Evolutionary conservation across 2,888 invertebrate genomes (phyloP).

Genomic region (Chrysotoxum bicinctum): DNA sequence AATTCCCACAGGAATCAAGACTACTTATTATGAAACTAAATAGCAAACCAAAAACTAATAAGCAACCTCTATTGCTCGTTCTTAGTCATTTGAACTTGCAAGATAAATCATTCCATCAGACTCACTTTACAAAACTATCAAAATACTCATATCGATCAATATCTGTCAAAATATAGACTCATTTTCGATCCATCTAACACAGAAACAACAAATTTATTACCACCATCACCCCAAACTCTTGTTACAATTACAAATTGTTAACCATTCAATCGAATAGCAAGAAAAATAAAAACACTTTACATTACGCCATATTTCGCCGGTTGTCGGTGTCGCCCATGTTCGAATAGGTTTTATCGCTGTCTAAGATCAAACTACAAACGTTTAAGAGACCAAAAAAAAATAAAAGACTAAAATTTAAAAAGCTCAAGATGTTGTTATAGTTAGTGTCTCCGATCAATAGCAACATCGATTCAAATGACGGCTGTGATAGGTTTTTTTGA

Average conservation of each 20-base stretch:
- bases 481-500: constrained; percentile 12
- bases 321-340: constrained; percentile 56
- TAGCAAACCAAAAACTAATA: too few species aligned
- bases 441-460: constrained; percentile 53
- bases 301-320: constrained; percentile 43
- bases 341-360: constrained; percentile 52
- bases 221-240: not conserved
- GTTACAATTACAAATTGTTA: constrained; percentile 54
- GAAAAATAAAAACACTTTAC: constrained; percentile 31
- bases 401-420: not conserved
- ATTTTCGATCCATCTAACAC: constrained; percentile 36
- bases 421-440: constrained; percentile 10
- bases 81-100: not conserved
- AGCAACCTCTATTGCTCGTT: too few species aligned
- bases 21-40: too few species aligned
- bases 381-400: not conserved
- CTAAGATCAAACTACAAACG: constrained; percentile 54
- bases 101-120: not conserved
- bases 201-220: constrained; percentile 41
- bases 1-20: too few species aligned
- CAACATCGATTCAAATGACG: constrained; percentile 28
- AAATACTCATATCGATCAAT: constrained; percentile 21
- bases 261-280: constrained; percentile 51
- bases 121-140: not conserved
- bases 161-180: constrained; percentile 29